Evolutionary conservation across 2,113 vertebrate genomes (phyloP), one percentile per base, ranked within the genome.

Genomic region (Chinchilla lanigera): DNA sequence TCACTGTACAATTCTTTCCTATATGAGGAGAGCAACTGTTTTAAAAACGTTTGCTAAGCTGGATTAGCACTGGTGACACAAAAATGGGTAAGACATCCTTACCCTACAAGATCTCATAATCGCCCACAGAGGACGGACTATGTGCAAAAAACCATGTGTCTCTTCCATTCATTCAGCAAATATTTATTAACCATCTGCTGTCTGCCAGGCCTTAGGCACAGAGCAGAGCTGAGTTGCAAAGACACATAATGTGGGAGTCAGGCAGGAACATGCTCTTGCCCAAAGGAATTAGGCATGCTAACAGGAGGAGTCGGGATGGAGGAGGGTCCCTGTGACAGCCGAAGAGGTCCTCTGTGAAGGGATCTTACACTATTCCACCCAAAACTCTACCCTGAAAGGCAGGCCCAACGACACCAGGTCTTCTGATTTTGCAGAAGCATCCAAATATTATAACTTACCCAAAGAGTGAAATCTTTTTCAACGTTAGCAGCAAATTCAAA

Each of bases 181-280:
- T 63, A 80, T 83, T 88, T 63, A 69, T n/a, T 20, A 58, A 75
- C 30, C 58, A 63, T 65, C 11, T 24, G 14, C 61, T 52, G 11
- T 69, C 41, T 86, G 7, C 63, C 75, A 94, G 38, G 30, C 52
- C 4, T 85, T 19, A 52, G 47, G 54, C 52, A 30, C 10, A 33
- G 69, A 90, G 63, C 56, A 90, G 81, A 94, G 81, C n/a, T 47
- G 80, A 89, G 41, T 41, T 54, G 14, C 33, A 54, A 89, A 87
- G 75, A 71, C 22, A 13, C 24, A 7, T 6, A 80, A 84, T 6
- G 19, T 6, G 19, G 20, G 50, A 87, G 50, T 33, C 73, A 73
- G 81, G 65, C 71, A 90, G 83, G 71, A 89, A 7, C 41, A 24
- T 10, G 8, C 20, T 56, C 16, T 52, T 65, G 20, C 13, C 60